A percentile compares a stretch with the other conserved stretches of the same genome.
Conservation (phyloP, 2,797 vertebrate genomes). For the Hephaestus fuliginosus region DNA sequence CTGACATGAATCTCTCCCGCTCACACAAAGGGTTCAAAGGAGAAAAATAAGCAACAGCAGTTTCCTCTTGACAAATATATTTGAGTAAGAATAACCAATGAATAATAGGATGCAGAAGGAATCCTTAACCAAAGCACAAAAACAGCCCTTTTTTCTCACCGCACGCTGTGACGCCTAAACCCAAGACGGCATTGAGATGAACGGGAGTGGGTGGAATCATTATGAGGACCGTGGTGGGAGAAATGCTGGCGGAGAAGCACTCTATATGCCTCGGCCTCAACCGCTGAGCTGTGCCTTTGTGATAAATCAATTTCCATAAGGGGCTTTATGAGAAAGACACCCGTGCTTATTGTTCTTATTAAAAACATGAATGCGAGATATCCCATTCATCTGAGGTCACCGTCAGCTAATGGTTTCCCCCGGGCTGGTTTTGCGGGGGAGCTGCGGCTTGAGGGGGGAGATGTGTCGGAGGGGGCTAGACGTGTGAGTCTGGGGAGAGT, state of each 20-base stretch:
- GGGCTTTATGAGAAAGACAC: slow-evolving; percentile 74
- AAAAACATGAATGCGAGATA: slow-evolving; percentile 76
- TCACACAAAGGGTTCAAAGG: slow-evolving; percentile 27
- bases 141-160: slow-evolving; percentile 29
- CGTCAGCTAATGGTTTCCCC: slow-evolving; percentile 72
- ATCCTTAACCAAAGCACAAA: slow-evolving; percentile 48
- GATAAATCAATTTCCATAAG: slow-evolving; percentile 81
- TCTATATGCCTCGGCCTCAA: slow-evolving; percentile 55
- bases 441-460: slow-evolving; percentile 46
- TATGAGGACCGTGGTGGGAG: slow-evolving; percentile 62
- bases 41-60: slow-evolving; percentile 27
- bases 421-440: slow-evolving; percentile 59
- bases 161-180: slow-evolving; percentile 54
- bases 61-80: slow-evolving; percentile 54
- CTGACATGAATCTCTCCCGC: slow-evolving; percentile 20
- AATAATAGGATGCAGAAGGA: slow-evolving; percentile 51
- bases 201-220: slow-evolving; percentile 77
- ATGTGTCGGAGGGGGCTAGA: slow-evolving; percentile 57
- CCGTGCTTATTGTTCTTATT: slow-evolving; percentile 80
- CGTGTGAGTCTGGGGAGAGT: slow-evolving; percentile 73
- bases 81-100: slow-evolving; percentile 54
- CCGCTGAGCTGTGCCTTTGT: slow-evolving; percentile 67
- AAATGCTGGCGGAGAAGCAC: slow-evolving; percentile 62
- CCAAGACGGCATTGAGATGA: slow-evolving; percentile 64
- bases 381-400: slow-evolving; percentile 74